Evolutionary conservation across 2,888 invertebrate genomes (phyloP), one percentile per base, ranked within the genome.

Genomic region (Herminia tarsipennalis): DNA sequence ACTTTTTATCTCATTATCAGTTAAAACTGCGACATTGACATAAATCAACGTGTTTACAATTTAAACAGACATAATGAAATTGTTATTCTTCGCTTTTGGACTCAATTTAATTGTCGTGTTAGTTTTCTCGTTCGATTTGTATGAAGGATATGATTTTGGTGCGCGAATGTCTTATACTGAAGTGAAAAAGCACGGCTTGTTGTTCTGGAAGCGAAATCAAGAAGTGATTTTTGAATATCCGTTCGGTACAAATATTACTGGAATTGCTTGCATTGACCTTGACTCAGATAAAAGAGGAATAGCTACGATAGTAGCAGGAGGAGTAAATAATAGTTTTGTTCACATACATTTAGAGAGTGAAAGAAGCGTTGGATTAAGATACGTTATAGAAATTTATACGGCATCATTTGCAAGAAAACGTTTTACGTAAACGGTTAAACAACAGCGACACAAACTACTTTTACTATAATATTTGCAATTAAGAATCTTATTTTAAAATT

Each of bases 111-210:
- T 46, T 22, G 43, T 52, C 18, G 39, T 32, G 9, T 5, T 35
- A 24, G 45, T 47, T 56, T 51, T 48, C 25, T 52, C 56, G 1
- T 38, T 36, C 36, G 72, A 71, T 51, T 42, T 68, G 1, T 64
- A 47, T 16, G 30, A 55, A 34, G 80, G 80, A 2, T 20, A 66
- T 8, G 69, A 76, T 29, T 81, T 78, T 44, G 73, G 76, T 10
- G 64, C 70, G 1, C 68, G 80, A 6, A 81, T 79, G 79, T 71
- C 80, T 0, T 80, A 78, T 16, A 52, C 9, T 5, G 69, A 79
- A 62, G 74, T 81, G 25, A 79, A 81, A 39, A 78, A 77, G 41
- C 72, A 74, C 8, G 79, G 78, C 2, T 37, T 81, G 2, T 20
- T 77, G 6, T 79, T 80, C 50, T 73, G 78, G 25, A 73, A 57